A percentile compares a stretch with the other conserved stretches of the same genome.
Evolutionary conservation across 2,797 vertebrate species (phyloP).

Genomic region (Anolis apletophallus): DNA sequence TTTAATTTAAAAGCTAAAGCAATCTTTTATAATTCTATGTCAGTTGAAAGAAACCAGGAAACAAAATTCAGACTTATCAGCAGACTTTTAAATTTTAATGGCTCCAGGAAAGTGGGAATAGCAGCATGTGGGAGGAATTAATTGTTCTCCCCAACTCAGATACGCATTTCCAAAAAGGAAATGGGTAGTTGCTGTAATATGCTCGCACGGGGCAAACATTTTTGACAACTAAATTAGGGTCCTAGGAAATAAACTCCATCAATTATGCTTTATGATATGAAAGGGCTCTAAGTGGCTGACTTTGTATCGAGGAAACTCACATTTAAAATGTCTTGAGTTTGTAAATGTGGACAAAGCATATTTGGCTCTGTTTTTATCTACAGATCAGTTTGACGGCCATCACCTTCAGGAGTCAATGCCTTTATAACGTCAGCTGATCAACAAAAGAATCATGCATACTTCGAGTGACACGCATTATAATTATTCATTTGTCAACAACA

Average conservation of each 20-base stretch:
- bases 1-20: slow-evolving; percentile 4
- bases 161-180: slow-evolving; percentile 25
- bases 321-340: slow-evolving; percentile 26
- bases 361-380: slow-evolving; percentile 33
- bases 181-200: slow-evolving; percentile 26
- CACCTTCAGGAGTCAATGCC: slow-evolving; percentile 12
- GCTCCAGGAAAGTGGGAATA: slow-evolving; percentile 8
- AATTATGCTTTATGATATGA: slow-evolving; percentile 9
- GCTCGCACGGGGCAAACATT: slow-evolving; percentile 24
- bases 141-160: slow-evolving; percentile 19
- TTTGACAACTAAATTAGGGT: slow-evolving; percentile 47
- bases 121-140: not conserved
- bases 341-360: slow-evolving; percentile 13
- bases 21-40: slow-evolving; percentile 13
- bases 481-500: slow-evolving; percentile 30
- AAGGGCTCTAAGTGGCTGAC: slow-evolving; percentile 22
- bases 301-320: not conserved
- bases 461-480: slow-evolving; percentile 12
- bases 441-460: not conserved
- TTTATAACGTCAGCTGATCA: slow-evolving; percentile 4
- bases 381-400: slow-evolving; percentile 8
- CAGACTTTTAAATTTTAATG: slow-evolving; percentile 11
- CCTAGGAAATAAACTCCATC: slow-evolving; percentile 13
- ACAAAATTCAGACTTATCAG: slow-evolving; percentile 19
- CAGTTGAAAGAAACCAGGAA: slow-evolving; percentile 37